Percentiles rank a stretch among this genome's conserved stretches.
Conservation (phyloP, 2,888 invertebrate genomes). For the Drosophila lutescens region DNA sequence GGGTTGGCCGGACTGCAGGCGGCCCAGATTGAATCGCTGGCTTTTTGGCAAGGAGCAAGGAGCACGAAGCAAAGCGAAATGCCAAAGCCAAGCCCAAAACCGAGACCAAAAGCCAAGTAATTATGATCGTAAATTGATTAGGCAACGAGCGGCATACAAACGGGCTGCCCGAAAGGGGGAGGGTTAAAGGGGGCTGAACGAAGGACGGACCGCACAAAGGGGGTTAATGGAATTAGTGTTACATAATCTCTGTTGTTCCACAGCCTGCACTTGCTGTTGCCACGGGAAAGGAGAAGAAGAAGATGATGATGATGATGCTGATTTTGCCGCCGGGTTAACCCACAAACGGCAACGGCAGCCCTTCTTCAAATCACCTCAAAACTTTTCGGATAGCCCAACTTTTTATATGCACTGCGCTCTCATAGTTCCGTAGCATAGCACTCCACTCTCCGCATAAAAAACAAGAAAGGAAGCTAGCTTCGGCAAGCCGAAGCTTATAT, state of each 20-base stretch:
- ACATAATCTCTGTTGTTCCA: constrained; percentile 41
- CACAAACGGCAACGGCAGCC: constrained; percentile 1
- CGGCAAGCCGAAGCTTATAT: too few species aligned
- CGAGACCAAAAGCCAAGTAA: constrained; percentile 61
- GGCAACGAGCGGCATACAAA: constrained; percentile 29
- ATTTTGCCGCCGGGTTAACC: constrained; percentile 5
- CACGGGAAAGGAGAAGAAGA: too few species aligned
- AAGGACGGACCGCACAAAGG: constrained; percentile 31
- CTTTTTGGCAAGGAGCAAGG: constrained; percentile 50
- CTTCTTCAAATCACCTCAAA: constrained; percentile 5
- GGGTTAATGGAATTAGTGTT: constrained; percentile 50
- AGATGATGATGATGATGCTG: neutral
- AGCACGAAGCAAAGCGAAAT: constrained; percentile 45
- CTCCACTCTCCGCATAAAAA: constrained; percentile 8
- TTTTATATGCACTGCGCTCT: constrained; percentile 8
- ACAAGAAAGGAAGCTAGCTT: too few species aligned
- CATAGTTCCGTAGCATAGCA: neutral
- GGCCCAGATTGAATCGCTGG: constrained; percentile 55
- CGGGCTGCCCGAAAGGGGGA: neutral
- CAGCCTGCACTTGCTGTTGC: neutral
- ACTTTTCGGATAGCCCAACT: constrained; percentile 3
- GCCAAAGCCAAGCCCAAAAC: constrained; percentile 28
- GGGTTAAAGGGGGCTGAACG: neutral
- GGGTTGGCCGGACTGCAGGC: neutral
- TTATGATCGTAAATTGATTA: constrained; percentile 76